Evolutionary conservation across 2,113 vertebrate genomes (phyloP).

Genomic region (Coracopsis vasa): DNA sequence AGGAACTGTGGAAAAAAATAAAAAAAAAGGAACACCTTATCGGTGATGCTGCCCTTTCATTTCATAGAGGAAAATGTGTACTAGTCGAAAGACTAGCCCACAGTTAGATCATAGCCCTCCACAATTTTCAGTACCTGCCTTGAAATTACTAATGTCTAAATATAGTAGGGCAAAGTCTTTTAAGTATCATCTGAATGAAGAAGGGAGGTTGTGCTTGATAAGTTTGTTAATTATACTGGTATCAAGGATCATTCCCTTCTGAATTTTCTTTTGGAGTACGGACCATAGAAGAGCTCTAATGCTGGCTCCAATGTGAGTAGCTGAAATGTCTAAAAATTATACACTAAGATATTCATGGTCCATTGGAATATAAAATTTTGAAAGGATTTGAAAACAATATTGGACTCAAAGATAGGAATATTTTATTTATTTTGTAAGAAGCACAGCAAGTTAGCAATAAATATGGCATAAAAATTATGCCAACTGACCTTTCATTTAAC

Average conservation of each 20-base stretch:
- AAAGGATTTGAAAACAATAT: background rate
- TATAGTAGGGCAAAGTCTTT: background rate
- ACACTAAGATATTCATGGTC: background rate
- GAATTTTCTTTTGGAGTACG: background rate
- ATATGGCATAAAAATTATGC: background rate
- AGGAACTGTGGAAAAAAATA: background rate
- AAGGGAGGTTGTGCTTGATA: background rate
- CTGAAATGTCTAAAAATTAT: background rate
- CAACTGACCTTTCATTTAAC: conserved; percentile 13
- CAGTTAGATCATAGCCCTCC: background rate
- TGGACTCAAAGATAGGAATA: background rate
- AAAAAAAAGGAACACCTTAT: background rate
- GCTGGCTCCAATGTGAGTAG: background rate
- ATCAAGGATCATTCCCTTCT: background rate
- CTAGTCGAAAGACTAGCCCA: background rate
- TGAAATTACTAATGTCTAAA: background rate
- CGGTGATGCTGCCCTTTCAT: background rate
- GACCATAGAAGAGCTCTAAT: background rate
- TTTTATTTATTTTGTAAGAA: conserved; percentile 3
- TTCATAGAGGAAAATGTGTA: background rate
- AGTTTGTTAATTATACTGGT: background rate
- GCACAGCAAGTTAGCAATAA: background rate
- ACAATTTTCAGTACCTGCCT: background rate
- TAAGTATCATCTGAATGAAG: background rate
- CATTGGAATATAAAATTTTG: background rate